These are phyloP conservation scores for Aethes cnicana DNA, from an alignment of 2,888 invertebrate genomes.

Conservation along the genomic window DNA sequence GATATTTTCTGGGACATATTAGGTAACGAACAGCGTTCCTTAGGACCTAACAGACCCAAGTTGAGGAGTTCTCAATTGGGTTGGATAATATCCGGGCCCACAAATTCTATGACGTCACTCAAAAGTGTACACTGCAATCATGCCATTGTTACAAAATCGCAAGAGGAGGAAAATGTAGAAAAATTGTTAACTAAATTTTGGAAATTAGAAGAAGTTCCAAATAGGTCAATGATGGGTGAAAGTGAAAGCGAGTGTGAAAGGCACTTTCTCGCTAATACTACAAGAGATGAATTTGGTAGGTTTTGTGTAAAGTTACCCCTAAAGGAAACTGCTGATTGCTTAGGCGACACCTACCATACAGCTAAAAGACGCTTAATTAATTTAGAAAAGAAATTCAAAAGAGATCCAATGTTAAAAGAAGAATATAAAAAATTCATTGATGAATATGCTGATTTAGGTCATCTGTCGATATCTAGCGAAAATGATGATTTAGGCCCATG, in stretches of 20 bases:
- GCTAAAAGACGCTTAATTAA: constrained; percentile 24
- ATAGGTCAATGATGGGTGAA: background rate
- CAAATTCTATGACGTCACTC: background rate
- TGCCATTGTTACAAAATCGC: background rate
- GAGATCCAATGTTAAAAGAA: constrained; percentile 16
- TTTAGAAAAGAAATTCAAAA: constrained; percentile 21
- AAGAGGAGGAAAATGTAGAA: background rate
- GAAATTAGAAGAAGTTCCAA: background rate
- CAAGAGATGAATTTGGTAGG: background rate
- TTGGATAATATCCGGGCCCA: background rate
- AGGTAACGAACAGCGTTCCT: background rate
- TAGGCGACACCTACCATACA: background rate
- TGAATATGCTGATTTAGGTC: constrained; percentile 35
- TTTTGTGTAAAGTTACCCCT: background rate
- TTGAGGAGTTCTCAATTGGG: background rate
- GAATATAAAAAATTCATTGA: constrained; percentile 34
- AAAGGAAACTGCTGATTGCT: background rate
- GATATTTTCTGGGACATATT: background rate
- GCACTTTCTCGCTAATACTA: background rate
- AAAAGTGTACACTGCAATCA: background rate
- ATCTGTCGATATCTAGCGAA: constrained; percentile 29
- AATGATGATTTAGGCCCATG: constrained; percentile 5
- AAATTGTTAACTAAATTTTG: background rate
- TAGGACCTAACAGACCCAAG: background rate
- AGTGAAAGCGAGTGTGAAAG: background rate